Base-by-base conservation (phyloP, 2,797 vertebrate genomes). In the Antrozous pallidus region DNA sequence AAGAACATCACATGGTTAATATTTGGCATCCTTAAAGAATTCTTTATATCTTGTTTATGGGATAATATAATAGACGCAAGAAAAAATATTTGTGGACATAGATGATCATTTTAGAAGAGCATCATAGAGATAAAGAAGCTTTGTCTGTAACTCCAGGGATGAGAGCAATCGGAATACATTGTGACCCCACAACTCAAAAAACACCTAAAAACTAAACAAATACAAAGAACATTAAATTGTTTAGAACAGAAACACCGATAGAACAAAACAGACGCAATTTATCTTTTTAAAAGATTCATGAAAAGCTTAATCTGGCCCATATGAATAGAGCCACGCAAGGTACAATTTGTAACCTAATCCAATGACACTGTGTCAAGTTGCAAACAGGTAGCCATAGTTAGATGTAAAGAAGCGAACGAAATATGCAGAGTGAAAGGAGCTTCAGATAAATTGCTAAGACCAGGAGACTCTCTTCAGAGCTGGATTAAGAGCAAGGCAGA, bases 181-280 rank as follows among this genome's bases (percentile, higher is more conserved):
- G 86, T 81, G 16, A 84, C 80, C 45, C 65, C 31, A 61, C 51
- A 95, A 89, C 11, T 56, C 79, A 89, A 81, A 42, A 90, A 96
- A 83, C 24, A 24, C 78, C 88, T 80, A 69, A 74, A 93, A 70
- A 58, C 24, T 70, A 91, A 96, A 92, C 18, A 89, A 85, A 85
- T 42, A 58, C 40, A 95, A 78, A 69, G 40, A 89, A 40, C 8
- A 56, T 14, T 47, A 71, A 67, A 85, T 82, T 71, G 47, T 63
- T 93, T 75, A 79, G 26, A 86, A 65, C 11, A 95, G 61, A 92
- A 87, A 71, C 22, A 56, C 5, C n/a, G 90, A 73, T 42, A 82
- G 49, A 96, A 85, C 22, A 88, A 88, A 89, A 84, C 38, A 75
- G 49, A 47, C 67, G 31, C 11, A 77, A 84, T 88, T 92, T 71